Evolutionary conservation across 2,888 invertebrate species (phyloP).

Genomic region (Eupithecia centaureata): DNA sequence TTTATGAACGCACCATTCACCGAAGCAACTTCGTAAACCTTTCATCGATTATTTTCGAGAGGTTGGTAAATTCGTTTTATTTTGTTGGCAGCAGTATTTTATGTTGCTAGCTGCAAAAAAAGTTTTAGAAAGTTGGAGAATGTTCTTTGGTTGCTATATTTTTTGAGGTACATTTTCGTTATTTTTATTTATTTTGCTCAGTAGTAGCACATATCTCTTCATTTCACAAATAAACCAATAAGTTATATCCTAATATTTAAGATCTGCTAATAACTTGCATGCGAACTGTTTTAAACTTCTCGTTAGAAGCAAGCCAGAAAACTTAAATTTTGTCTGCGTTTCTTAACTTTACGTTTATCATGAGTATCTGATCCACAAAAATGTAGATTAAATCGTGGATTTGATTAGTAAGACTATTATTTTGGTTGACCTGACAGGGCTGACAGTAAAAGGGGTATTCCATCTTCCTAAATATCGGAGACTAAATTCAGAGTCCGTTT

Average conservation of each 20-base stretch:
- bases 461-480: no score
- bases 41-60: constrained; percentile 38
- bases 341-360: no score
- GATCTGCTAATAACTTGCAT: neutral
- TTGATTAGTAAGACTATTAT: no score
- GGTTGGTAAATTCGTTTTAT: constrained; percentile 51
- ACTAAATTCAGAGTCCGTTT: no score
- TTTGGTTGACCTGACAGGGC: neutral
- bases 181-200: neutral
- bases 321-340: neutral
- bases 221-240: neutral
- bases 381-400: neutral
- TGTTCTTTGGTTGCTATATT: constrained; percentile 7
- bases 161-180: neutral
- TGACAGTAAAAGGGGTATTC: no score
- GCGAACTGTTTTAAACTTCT: neutral
- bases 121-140: constrained; percentile 15
- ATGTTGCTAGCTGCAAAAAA: constrained; percentile 37
- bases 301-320: neutral
- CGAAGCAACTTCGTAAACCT: constrained; percentile 51
- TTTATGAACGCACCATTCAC: constrained; percentile 4
- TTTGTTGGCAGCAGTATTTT: constrained; percentile 47
- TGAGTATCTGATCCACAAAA: neutral
- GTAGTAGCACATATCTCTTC: neutral
- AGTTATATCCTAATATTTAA: neutral